Percentiles rank a stretch among this genome's conserved stretches.
phyloP scores from a whole-genome alignment of 2,888 invertebrate genomes.

The Cheilosia pagana region DNA sequence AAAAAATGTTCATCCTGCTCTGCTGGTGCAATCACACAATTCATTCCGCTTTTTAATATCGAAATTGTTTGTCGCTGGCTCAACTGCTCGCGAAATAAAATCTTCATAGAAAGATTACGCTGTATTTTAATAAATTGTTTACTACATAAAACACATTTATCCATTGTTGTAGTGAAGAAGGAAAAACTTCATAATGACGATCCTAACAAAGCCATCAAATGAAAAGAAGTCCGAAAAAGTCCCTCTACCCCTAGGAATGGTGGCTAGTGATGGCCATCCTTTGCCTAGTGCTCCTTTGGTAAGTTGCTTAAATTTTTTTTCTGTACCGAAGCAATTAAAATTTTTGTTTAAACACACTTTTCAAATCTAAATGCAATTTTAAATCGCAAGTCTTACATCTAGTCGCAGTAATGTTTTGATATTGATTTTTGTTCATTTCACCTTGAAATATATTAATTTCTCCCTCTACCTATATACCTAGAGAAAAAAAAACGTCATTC shows the following conservation, averaged over 20 bases:
- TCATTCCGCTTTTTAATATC: constrained; percentile 52
- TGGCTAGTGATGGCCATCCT: constrained; percentile 76
- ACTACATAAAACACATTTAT: neutral
- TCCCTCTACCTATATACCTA: neutral
- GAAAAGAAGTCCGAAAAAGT: constrained; percentile 89
- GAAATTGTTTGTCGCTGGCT: constrained; percentile 57
- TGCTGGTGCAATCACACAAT: constrained; percentile 36
- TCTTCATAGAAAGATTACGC: constrained; percentile 9
- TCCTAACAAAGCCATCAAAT: constrained; percentile 89
- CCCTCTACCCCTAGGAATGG: constrained; percentile 86
- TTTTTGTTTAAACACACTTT: neutral
- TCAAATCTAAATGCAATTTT: neutral
- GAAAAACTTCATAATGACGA: constrained; percentile 87
- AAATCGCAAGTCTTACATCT: neutral
- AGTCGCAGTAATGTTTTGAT: constrained; percentile 54
- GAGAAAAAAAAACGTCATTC: constrained; percentile 35
- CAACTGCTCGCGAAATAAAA: constrained; percentile 16
- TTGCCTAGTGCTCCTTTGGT: constrained; percentile 74
- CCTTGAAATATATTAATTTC: constrained; percentile 70
- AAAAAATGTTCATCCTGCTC: constrained; percentile 41
- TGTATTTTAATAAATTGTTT: constrained; percentile 14
- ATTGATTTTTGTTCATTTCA: constrained; percentile 70
- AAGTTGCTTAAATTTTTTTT: constrained; percentile 43
- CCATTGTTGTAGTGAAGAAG: constrained; percentile 14
- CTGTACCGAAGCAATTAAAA: constrained; percentile 1